Percentiles rank a stretch among this genome's conserved stretches.
These are phyloP conservation scores for Cyprinodon diabolis DNA, from an alignment of 2,797 vertebrate species.

Conservation along the genomic window DNA sequence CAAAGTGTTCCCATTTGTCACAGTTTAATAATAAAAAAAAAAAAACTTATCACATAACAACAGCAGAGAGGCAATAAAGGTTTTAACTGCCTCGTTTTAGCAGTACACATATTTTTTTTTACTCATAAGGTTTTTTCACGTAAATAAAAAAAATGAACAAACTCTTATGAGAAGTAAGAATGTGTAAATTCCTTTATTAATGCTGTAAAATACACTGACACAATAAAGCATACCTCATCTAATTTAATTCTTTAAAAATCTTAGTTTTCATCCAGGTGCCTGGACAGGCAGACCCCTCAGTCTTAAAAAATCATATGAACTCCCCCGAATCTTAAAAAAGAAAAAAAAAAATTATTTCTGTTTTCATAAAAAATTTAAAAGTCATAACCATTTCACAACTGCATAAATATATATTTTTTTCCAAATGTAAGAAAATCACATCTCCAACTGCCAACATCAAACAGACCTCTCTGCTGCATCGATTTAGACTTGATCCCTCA, in stretches of 20 bases:
- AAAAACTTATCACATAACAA: background rate
- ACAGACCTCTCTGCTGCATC: conserved; percentile 71
- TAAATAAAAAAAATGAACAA: background rate
- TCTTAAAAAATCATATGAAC: background rate
- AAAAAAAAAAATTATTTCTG: conserved; percentile 2
- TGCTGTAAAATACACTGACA: background rate
- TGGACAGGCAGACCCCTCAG: background rate
- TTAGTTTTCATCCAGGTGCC: background rate
- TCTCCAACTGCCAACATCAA: conserved; percentile 57
- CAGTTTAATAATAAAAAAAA: background rate
- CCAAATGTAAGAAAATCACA: conserved; percentile 30
- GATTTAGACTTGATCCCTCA: conserved; percentile 90
- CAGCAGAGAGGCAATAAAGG: background rate
- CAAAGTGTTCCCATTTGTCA: background rate
- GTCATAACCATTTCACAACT: conserved; percentile 15
- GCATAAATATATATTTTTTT: background rate
- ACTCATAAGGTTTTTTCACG: too few relatives aligned
- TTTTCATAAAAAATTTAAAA: conserved; percentile 9
- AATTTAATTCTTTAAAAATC: background rate
- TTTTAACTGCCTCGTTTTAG: background rate
- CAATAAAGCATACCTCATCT: background rate
- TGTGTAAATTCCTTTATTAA: background rate
- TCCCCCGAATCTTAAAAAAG: background rate
- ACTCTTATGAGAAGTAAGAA: background rate
- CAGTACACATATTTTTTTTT: background rate